These are phyloP conservation scores for Sisyra terminalis DNA, from an alignment of 2,888 invertebrate genomes.

Conservation along the genomic window DNA sequence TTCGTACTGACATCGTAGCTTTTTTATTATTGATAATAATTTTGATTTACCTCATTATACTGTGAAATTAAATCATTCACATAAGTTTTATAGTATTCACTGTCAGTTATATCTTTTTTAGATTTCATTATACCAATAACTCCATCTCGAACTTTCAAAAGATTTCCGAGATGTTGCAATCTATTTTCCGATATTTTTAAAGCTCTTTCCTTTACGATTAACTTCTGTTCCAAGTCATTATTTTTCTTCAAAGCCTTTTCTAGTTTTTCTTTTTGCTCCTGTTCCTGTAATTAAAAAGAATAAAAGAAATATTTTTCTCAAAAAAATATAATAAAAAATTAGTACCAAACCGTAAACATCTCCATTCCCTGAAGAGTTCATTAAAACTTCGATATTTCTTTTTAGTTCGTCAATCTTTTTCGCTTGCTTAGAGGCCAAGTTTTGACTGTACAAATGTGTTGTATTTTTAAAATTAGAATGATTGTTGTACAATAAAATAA, in stretches of 20 bases:
- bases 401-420: slow-evolving; percentile 4
- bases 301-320: not conserved
- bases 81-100: slow-evolving; percentile 29
- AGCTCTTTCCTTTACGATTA: slow-evolving; percentile 23
- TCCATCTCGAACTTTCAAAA: slow-evolving; percentile 42
- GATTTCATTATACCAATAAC: slow-evolving; percentile 37
- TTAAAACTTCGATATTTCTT: not conserved
- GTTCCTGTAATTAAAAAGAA: not conserved
- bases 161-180: slow-evolving; percentile 41
- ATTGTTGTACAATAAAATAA: not conserved
- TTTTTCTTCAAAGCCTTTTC: not conserved
- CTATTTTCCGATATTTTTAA: slow-evolving; percentile 40
- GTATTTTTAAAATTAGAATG: not conserved
- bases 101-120: slow-evolving; percentile 33
- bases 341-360: not conserved
- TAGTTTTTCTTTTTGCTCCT: not conserved
- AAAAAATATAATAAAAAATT: not conserved
- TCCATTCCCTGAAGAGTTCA: not conserved
- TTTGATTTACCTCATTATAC: slow-evolving; percentile 21
- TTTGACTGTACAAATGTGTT: slow-evolving; percentile 2
- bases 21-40: too few species aligned
- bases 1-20: too few species aligned
- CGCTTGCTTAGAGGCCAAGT: slow-evolving; percentile 6
- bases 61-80: slow-evolving; percentile 20
- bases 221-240: not conserved